A percentile compares a stretch with the other conserved stretches of the same genome.
Evolutionary conservation across 2,113 vertebrate genomes (phyloP).

Genomic region (Xenus cinereus): DNA sequence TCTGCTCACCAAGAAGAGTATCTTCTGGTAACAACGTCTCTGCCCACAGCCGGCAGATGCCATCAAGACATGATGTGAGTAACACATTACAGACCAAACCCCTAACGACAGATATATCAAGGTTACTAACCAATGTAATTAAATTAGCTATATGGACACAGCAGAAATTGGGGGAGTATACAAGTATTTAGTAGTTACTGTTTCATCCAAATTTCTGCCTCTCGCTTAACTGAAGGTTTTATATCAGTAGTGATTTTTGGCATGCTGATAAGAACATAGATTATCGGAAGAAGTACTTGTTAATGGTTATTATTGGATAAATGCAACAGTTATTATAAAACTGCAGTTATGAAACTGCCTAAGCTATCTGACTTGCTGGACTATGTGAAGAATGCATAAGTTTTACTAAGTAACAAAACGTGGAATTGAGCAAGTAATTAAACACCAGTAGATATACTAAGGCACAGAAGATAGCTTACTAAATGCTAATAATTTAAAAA

Average conservation of each 20-base stretch:
- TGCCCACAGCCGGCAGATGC: constrained; percentile 94
- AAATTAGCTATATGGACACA: not conserved
- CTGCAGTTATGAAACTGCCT: not conserved
- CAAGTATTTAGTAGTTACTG: not conserved
- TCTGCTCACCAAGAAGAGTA: constrained; percentile 92
- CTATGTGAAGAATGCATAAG: not conserved
- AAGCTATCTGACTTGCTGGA: not conserved
- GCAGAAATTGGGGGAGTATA: not conserved
- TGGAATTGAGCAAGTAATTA: not conserved
- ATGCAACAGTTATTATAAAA: not conserved
- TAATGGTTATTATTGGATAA: not conserved
- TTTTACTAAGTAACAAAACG: not conserved
- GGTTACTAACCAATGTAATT: not conserved
- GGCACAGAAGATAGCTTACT: not conserved
- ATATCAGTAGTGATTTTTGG: not conserved
- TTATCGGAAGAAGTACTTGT: not conserved
- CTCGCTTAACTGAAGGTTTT: not conserved
- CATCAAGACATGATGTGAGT: constrained; percentile 93
- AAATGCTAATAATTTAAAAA: not conserved
- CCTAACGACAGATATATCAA: constrained; percentile 70
- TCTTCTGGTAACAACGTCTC: constrained; percentile 95
- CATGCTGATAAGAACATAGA: not conserved
- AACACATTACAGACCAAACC: constrained; percentile 94
- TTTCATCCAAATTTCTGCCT: not conserved
- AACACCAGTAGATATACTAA: not conserved